phyloP scores from a whole-genome alignment of 2,797 vertebrate species.

The Leuciscus waleckii region DNA sequence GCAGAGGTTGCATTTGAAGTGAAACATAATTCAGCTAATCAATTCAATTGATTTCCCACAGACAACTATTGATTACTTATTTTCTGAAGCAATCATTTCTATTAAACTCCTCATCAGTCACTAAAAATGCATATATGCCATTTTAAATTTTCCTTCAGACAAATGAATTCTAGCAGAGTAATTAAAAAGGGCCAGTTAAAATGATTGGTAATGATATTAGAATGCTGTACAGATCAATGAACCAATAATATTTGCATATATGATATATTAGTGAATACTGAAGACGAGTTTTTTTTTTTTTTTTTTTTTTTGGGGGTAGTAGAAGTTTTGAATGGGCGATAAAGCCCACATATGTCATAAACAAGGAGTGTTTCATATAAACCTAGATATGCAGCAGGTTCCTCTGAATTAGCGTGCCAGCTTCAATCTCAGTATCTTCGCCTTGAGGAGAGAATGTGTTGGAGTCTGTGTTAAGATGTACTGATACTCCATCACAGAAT shows the following conservation, averaged over 20 bases:
- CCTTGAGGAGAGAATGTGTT: slow-evolving; percentile 68
- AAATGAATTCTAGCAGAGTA: neutral
- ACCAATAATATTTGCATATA: slow-evolving; percentile 9
- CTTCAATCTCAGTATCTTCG: slow-evolving; percentile 50
- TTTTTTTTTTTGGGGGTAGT: no score
- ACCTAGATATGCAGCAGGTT: slow-evolving; percentile 13
- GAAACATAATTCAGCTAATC: slow-evolving; percentile 23
- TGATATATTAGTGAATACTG: neutral
- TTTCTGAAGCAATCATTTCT: slow-evolving; percentile 33
- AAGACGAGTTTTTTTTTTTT: neutral
- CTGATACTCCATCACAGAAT: slow-evolving; percentile 81
- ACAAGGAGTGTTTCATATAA: neutral
- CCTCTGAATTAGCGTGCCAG: slow-evolving; percentile 57
- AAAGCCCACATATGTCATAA: no score
- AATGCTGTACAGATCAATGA: slow-evolving; percentile 11
- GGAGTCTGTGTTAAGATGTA: slow-evolving; percentile 76
- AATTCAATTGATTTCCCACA: slow-evolving; percentile 18
- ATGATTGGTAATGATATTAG: slow-evolving; percentile 15
- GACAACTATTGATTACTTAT: slow-evolving; percentile 29
- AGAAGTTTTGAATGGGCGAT: no score
- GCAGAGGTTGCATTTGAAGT: neutral
- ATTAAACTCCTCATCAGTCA: slow-evolving; percentile 39
- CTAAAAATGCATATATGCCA: slow-evolving; percentile 24
- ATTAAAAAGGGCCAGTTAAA: slow-evolving; percentile 16
- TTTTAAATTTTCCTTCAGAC: neutral